These are phyloP conservation scores for Prionace glauca DNA, from an alignment of 2,797 vertebrate species.

Conservation along the genomic window DNA sequence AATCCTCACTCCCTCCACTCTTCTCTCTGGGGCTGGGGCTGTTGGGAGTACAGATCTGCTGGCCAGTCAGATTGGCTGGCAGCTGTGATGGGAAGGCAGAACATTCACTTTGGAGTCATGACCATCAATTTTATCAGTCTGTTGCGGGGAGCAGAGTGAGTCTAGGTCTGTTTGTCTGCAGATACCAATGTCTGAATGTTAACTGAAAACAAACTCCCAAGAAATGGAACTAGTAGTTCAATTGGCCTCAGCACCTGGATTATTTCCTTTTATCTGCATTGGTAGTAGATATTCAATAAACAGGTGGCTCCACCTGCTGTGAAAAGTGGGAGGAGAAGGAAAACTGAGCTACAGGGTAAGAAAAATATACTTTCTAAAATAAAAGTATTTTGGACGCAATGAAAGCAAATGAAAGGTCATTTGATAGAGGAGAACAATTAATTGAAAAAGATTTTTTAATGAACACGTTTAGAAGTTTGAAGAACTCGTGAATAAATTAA, in stretches of 20 bases:
- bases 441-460: not conserved
- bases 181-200: not conserved
- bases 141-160: too few relatives aligned
- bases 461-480: not conserved
- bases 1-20: too few relatives aligned
- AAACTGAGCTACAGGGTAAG: not conserved
- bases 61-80: too few relatives aligned
- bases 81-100: too few relatives aligned
- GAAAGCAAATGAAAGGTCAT: not conserved
- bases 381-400: not conserved
- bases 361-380: not conserved
- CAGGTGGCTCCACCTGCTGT: not conserved
- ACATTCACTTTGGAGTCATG: too few relatives aligned
- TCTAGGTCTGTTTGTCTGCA: not conserved
- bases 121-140: too few relatives aligned
- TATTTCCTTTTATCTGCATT: not conserved
- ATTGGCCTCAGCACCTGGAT: not conserved
- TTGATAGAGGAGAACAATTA: not conserved
- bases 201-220: not conserved
- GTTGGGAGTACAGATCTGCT: too few relatives aligned
- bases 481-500: not conserved
- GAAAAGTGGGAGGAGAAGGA: not conserved
- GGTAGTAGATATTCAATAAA: not conserved
- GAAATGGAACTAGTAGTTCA: not conserved
- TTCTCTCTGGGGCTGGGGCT: too few relatives aligned